A percentile compares a stretch with the other conserved stretches of the same genome.
Conservation (phyloP, 2,888 invertebrate species). For the Metopia argyrocephala region DNA sequence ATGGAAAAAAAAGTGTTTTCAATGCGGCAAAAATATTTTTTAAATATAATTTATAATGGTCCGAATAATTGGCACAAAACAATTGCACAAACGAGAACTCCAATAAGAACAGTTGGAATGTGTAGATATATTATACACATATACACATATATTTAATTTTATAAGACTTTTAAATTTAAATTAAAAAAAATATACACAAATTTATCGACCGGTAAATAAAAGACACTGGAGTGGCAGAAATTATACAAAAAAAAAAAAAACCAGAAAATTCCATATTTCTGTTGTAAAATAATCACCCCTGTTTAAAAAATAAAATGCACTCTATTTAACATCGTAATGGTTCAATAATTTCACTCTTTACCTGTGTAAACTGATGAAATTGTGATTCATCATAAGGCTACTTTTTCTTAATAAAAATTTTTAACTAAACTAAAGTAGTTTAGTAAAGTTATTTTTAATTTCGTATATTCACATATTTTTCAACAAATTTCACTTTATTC, state of each 20-base stretch:
- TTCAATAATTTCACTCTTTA: conserved; percentile 39
- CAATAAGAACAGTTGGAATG: conserved; percentile 32
- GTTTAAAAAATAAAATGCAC: neutral
- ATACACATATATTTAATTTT: too few species aligned
- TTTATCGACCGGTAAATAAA: conserved; percentile 4
- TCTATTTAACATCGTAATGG: conserved; percentile 30
- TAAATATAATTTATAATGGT: conserved; percentile 50
- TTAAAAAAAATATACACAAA: neutral
- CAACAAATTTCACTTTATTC: too few species aligned
- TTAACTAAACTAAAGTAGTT: too few species aligned
- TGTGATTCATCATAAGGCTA: neutral
- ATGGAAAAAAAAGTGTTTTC: conserved; percentile 31
- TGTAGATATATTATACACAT: too few species aligned
- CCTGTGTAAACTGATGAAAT: too few species aligned
- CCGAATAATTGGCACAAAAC: conserved; percentile 61
- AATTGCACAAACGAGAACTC: conserved; percentile 37
- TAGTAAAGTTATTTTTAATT: too few species aligned
- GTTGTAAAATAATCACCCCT: conserved; percentile 13
- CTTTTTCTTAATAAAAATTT: too few species aligned
- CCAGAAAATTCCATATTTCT: neutral
- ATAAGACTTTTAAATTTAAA: conserved; percentile 28
- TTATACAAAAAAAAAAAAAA: too few species aligned
- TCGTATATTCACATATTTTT: too few species aligned
- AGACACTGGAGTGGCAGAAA: neutral
- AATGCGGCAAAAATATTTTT: conserved; percentile 46